These are phyloP conservation scores for Lethrus apterus DNA, from an alignment of 1,140 invertebrate genomes.

Conservation along the genomic window DNA sequence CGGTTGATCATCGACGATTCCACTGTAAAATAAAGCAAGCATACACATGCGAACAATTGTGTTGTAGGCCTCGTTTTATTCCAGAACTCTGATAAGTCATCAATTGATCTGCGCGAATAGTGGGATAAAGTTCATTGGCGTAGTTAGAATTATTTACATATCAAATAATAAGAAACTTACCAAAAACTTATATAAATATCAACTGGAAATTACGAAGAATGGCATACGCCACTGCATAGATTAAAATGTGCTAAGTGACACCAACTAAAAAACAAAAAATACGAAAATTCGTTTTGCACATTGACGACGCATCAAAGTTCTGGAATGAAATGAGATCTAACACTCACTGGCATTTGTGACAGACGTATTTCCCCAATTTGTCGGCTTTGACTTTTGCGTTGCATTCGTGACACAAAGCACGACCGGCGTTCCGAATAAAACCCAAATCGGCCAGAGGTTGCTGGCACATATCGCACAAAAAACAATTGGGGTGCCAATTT, in stretches of 20 bases:
- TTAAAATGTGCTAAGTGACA: no score
- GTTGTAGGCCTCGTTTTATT: no score
- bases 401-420: constrained; percentile 94
- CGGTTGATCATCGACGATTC: constrained; percentile 93
- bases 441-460: constrained; percentile 91
- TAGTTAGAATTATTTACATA: neutral
- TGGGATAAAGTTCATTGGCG: no score
- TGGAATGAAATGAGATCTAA: no score
- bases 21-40: constrained; percentile 52
- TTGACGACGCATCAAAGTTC: neutral
- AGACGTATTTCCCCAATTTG: constrained; percentile 94
- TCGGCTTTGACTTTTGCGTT: constrained; percentile 93
- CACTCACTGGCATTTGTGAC: constrained; percentile 96
- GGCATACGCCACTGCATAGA: no score
- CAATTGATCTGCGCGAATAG: no score
- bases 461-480: constrained; percentile 89
- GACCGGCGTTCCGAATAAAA: constrained; percentile 89
- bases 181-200: no score
- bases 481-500: constrained; percentile 97
- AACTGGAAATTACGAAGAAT: no score
- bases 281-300: neutral
- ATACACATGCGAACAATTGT: neutral
- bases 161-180: constrained; percentile 12
- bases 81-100: no score
- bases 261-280: neutral